phyloP scores from a whole-genome alignment of 2,888 invertebrate genomes.

The Limenitis camilla region DNA sequence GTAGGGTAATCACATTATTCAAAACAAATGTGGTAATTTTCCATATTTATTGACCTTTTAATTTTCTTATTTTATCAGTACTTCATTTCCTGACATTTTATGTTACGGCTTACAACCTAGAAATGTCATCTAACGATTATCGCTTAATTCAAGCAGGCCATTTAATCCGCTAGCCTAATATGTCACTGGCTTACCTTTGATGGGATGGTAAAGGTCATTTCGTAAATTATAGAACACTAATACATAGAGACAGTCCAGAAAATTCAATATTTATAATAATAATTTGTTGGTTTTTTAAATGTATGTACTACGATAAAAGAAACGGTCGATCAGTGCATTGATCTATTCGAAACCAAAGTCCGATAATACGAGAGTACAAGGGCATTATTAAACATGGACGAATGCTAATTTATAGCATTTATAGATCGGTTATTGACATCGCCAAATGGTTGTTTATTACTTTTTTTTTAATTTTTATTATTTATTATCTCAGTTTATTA shows the following conservation, averaged over 20 bases:
- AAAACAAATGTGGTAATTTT: too few species aligned
- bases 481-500: conserved; percentile 2
- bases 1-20: too few species aligned
- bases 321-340: conserved; percentile 22
- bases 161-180: background rate
- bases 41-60: too few species aligned
- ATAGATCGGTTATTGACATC: conserved; percentile 14
- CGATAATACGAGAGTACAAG: conserved; percentile 1
- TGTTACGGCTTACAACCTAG: too few species aligned
- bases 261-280: background rate
- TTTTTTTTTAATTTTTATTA: background rate
- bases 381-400: conserved; percentile 10
- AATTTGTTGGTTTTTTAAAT: background rate
- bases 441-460: background rate
- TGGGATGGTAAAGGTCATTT: background rate
- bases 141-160: too few species aligned
- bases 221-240: background rate
- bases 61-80: too few species aligned
- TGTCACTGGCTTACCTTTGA: conserved; percentile 5
- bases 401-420: conserved; percentile 7
- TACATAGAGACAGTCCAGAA: background rate
- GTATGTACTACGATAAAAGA: conserved; percentile 1
- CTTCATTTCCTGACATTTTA: too few species aligned
- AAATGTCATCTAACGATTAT: too few species aligned
- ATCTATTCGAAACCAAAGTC: conserved; percentile 13